A percentile compares a stretch with the other conserved stretches of the same genome.
phyloP scores from a whole-genome alignment of 2,888 invertebrate genomes.

The Andrena marginata region DNA sequence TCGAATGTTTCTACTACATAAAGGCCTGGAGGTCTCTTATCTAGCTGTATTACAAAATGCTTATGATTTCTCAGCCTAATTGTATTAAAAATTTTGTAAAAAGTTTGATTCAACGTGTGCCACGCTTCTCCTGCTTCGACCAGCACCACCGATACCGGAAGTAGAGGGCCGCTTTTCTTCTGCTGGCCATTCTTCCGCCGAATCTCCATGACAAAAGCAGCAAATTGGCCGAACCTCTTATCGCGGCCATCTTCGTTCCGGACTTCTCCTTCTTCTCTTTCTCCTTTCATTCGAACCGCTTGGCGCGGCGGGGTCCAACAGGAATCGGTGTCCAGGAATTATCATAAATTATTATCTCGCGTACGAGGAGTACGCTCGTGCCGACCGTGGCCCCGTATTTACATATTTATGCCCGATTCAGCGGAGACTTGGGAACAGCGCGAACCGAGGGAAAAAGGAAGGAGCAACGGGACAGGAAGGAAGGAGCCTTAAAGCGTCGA shows the following conservation, averaged over 20 bases:
- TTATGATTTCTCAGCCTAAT: no score
- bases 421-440: conserved; percentile 15
- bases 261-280: conserved; percentile 8
- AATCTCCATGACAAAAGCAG: conserved; percentile 66
- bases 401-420: conserved; percentile 68
- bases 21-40: no score
- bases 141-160: conserved; percentile 32
- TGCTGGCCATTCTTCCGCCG: conserved; percentile 34
- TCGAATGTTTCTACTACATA: no score
- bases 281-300: no score
- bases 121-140: no score
- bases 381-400: conserved; percentile 59
- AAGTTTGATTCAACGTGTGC: no score
- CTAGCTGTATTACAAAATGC: no score
- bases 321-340: conserved; percentile 72
- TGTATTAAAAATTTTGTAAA: no score
- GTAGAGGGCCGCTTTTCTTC: conserved; percentile 16
- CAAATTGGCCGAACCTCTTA: conserved; percentile 60
- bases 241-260: conserved; percentile 33
- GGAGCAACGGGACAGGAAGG: conserved; percentile 25
- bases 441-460: conserved; percentile 13
- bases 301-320: conserved; percentile 29
- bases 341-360: conserved; percentile 74
- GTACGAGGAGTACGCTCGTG: conserved; percentile 6
- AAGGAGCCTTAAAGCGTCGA: conserved; percentile 21